These are phyloP conservation scores for Notoglanidium macrostoma DNA, from an alignment of 2,797 vertebrate genomes.

Conservation along the genomic window DNA sequence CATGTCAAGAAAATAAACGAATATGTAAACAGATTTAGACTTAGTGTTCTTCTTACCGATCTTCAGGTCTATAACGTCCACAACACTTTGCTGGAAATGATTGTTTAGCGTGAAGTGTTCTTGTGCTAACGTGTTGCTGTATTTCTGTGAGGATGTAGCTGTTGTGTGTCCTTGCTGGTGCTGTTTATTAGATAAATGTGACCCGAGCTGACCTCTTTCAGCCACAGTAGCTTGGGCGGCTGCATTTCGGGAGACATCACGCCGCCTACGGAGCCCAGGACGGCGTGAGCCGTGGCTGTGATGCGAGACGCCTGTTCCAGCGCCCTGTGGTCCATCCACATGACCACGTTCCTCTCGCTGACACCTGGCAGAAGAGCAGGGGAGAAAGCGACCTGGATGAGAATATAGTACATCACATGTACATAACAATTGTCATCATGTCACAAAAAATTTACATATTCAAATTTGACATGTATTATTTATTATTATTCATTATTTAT, in stretches of 20 bases:
- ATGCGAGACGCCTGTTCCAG: conserved; percentile 83
- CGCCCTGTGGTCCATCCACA: conserved; percentile 98
- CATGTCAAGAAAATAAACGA: not conserved
- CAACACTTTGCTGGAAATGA: not conserved
- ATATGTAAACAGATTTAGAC: not conserved
- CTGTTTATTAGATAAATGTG: not conserved
- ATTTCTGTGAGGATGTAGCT: not conserved
- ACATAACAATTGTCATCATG: no score
- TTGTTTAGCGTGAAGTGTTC: no score
- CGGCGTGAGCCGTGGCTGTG: conserved; percentile 78
- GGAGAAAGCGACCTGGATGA: no score
- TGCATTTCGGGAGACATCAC: conserved; percentile 98
- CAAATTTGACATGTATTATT: no score
- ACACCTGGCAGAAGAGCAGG: conserved; percentile 69
- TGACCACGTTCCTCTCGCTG: conserved; percentile 83
- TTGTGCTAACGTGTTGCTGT: no score
- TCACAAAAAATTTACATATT: no score
- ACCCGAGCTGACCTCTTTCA: conserved; percentile 84
- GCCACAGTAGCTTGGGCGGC: conserved; percentile 94
- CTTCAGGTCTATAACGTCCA: not conserved
- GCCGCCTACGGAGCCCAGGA: conserved; percentile 85
- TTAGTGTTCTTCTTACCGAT: not conserved
- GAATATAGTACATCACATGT: not conserved
- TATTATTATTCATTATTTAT: no score
- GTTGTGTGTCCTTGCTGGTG: not conserved